Percentiles rank a stretch among this genome's conserved stretches.
These are phyloP conservation scores for Gallirallus australis DNA, from an alignment of 2,797 vertebrate species.

Conservation along the genomic window DNA sequence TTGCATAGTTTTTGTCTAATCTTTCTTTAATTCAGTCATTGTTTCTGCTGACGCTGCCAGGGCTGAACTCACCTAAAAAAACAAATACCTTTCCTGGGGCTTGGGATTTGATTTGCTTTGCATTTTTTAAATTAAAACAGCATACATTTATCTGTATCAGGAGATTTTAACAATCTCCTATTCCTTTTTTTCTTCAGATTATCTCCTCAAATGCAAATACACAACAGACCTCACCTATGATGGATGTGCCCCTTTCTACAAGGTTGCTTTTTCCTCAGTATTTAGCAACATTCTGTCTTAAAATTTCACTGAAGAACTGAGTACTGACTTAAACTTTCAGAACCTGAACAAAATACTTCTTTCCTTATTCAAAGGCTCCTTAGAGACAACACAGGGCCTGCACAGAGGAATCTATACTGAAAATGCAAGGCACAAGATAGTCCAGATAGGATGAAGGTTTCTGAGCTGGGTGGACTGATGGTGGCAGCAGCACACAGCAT, in stretches of 20 bases:
- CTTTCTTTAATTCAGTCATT: neutral
- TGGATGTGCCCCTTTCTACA: neutral
- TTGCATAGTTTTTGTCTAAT: neutral
- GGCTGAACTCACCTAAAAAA: neutral
- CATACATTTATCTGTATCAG: neutral
- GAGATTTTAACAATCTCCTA: neutral
- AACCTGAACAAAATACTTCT: neutral
- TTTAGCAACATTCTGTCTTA: neutral
- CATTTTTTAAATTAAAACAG: neutral
- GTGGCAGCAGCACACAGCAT: conserved; percentile 47
- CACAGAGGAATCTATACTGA: neutral
- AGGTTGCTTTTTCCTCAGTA: neutral
- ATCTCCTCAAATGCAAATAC: fast-evolving
- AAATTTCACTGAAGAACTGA: neutral
- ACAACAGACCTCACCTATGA: neutral
- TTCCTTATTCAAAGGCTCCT: neutral
- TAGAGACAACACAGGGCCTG: neutral
- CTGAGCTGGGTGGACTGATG: neutral
- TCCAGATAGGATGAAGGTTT: neutral
- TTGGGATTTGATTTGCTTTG: fast-evolving
- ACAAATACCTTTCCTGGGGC: neutral
- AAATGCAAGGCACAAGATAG: neutral
- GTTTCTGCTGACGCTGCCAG: neutral
- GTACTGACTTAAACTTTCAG: neutral
- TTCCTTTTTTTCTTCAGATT: neutral